phyloP scores from a whole-genome alignment of 2,797 vertebrate genomes.

The Phrynocephalus forsythii region DNA sequence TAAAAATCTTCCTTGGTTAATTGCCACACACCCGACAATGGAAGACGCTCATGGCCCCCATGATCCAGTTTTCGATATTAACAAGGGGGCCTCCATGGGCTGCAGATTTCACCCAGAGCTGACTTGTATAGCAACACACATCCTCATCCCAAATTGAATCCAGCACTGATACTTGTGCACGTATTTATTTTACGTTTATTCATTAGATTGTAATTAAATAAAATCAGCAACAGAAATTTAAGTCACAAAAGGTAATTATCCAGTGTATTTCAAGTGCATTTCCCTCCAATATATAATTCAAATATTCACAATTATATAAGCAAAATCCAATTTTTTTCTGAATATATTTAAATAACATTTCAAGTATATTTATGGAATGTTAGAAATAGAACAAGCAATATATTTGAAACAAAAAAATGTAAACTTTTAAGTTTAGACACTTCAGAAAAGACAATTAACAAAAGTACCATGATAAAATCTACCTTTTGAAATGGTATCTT shows the following conservation, averaged over 20 bases:
- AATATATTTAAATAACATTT: conserved; percentile 99
- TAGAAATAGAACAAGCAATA: conserved; percentile 92
- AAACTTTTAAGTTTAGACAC: conserved; percentile 92
- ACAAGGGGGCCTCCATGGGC: background rate
- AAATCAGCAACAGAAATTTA: conserved; percentile 94
- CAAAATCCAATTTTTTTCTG: conserved; percentile 89
- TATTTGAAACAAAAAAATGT: conserved; percentile 93
- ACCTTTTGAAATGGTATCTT: conserved; percentile 85
- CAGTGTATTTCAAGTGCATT: conserved; percentile 99
- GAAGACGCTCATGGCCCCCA: conserved; percentile 54
- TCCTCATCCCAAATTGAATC: conserved; percentile 66
- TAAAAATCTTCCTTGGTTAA: conserved; percentile 51
- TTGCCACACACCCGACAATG: conserved; percentile 27
- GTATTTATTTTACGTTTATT: conserved; percentile 86
- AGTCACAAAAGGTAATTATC: conserved; percentile 98
- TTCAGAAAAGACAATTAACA: conserved; percentile 87
- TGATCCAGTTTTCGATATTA: conserved; percentile 34
- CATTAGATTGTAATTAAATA: conserved; percentile 99
- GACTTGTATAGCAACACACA: conserved; percentile 47
- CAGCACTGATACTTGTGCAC: conserved; percentile 85
- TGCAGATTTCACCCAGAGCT: conserved; percentile 24
- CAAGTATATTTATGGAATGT: conserved; percentile 99
- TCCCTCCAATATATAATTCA: conserved; percentile 96
- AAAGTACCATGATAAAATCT: conserved; percentile 89
- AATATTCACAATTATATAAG: conserved; percentile 92